Evolutionary conservation across 2,888 invertebrate species (phyloP), one percentile per base, ranked within the genome.

Genomic region (Agrotis ipsilon): DNA sequence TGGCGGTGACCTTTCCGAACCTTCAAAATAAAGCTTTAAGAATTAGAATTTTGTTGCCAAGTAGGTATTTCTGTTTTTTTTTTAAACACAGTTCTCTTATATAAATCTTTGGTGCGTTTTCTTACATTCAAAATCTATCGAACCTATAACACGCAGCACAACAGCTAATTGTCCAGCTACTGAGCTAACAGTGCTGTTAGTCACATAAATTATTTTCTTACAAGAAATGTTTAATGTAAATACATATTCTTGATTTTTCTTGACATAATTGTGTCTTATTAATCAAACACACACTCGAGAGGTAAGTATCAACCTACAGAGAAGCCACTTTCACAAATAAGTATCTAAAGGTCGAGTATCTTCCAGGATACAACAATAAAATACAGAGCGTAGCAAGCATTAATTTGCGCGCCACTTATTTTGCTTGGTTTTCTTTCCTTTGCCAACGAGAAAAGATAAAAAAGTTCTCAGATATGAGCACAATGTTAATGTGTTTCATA

Each of bases 321-420:
- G 18, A 19, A 24, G 39, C 7, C 48, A 48, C 14, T 69, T 57
- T 4, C 7, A 21, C n/a, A 57, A 49, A 43, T 24, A 19, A 19
- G 3, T 16, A 39, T 39, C 55, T 69, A 39, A 21, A 69, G 18
- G 57, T 49, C 43, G 9, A 9, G 32, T 32, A 9, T 21, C 6
- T 45, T 9, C 19, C 24, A 45, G 16, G 1, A 58, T 32, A 21
- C n/a, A 59, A 24, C 27, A 59, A 45, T 51, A n/a, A 70, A n/a
- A 48, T 19, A 14, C 46, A 51, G 16, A 51, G 32, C 21, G 58
- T 58, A 32, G 43, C 21, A 32, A 49, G n/a, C 32, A 45, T 11
- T 60, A 13, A 70, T 60, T 70, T 24, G n/a, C 27, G 69, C 19
- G 3, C 19, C 55, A 57, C 11, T 57, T 69, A 69, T 71, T 60